phyloP scores from a whole-genome alignment of 2,797 vertebrate genomes.

The Threskiornis aethiopicus region DNA sequence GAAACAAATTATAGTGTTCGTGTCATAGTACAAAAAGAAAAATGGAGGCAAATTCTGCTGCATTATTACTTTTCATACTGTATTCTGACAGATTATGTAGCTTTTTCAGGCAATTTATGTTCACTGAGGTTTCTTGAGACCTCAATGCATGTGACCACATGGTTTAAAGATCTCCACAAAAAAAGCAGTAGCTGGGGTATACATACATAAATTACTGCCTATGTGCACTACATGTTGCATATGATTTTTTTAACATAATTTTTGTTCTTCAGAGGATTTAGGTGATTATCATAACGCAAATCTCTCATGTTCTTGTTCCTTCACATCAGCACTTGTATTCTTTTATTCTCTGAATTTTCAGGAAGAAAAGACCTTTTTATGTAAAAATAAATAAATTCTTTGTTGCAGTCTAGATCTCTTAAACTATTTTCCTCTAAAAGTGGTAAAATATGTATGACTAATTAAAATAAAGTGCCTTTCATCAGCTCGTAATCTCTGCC shows the following conservation, averaged over 20 bases:
- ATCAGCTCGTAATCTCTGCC: not conserved
- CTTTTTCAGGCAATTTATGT: not conserved
- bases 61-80: not conserved
- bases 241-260: not conserved
- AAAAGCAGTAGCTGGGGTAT: not conserved
- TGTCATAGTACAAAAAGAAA: not conserved
- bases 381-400: not conserved
- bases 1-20: not conserved
- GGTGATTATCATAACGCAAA: not conserved
- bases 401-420: not conserved
- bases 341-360: not conserved
- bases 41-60: not conserved
- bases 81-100: not conserved
- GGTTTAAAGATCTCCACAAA: not conserved
- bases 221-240: rapidly evolving
- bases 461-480: constrained; percentile 38
- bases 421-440: not conserved
- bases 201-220: not conserved
- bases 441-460: not conserved
- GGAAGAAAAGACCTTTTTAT: not conserved
- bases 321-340: not conserved
- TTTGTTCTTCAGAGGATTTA: not conserved
- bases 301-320: not conserved
- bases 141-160: not conserved
- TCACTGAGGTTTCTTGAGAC: no score